Conservation (phyloP, 1,140 invertebrate genomes). For the Rhynchophorus ferrugineus region DNA sequence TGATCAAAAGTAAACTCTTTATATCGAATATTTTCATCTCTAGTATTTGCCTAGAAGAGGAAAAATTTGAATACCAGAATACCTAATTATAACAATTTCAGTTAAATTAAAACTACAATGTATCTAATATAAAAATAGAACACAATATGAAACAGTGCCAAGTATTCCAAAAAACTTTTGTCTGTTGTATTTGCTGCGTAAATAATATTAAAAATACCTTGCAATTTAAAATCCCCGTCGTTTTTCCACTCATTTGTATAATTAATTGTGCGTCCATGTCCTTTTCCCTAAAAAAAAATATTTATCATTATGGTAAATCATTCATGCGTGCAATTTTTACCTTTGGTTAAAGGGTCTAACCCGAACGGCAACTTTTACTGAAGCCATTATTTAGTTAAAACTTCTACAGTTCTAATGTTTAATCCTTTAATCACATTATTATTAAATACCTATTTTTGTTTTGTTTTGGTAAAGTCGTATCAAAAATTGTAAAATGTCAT, state of each 20-base stretch:
- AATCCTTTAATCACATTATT: background rate
- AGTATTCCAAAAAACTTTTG: background rate
- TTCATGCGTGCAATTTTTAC: conserved; percentile 43
- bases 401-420: background rate
- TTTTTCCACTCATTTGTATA: conserved; percentile 81
- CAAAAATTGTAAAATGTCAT: background rate
- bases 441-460: background rate
- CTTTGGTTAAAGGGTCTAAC: conserved; percentile 76
- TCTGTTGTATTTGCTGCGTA: no score
- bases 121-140: background rate
- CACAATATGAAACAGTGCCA: background rate
- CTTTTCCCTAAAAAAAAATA: conserved; percentile 60
- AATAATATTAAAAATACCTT: conserved; percentile 51
- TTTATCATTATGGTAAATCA: conserved; percentile 33
- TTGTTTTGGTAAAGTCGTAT: background rate
- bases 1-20: conserved; percentile 92
- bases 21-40: conserved; percentile 45
- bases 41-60: conserved; percentile 35
- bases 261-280: conserved; percentile 77
- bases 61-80: no score
- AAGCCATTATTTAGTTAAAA: conserved; percentile 53
- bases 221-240: conserved; percentile 70
- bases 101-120: conserved; percentile 11
- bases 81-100: no score
- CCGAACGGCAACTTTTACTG: conserved; percentile 73